Evolutionary conservation across 2,888 invertebrate genomes (phyloP), one percentile per base, ranked within the genome.

Genomic region (Cyclophora punctaria): DNA sequence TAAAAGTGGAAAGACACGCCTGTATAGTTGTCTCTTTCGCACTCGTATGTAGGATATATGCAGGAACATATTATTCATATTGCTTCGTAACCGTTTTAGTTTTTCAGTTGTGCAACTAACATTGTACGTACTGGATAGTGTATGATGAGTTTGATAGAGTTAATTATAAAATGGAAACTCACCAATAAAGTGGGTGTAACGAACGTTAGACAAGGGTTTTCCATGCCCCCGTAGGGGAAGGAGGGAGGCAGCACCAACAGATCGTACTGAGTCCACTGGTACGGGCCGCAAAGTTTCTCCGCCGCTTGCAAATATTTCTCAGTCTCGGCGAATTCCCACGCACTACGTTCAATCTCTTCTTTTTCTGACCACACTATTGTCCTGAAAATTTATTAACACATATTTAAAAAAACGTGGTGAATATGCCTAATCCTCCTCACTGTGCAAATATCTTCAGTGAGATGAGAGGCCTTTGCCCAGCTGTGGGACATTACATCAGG

Each of bases 211-310:
- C 98, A 98, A 0, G 98, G 98, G 88, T 98, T 98, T 82, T 98
- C 98, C 98, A 98, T 98, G 33, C 98, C 98, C 1, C 98, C 98
- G 74, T 93, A 98, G 0, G 98, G 97, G 88, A 98, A 98, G 58
- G 95, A 94, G 0, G 98, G 96, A 0, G 98, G 98, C 70, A 98
- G 90, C 42, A 98, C 95, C 41, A 98, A 83, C 52, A 95, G 72
- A 80, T 98, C 98, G 78, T 98, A 98, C 61, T 93, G 91, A 4
- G 93, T 93, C 98, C 98, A 98, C 49, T 95, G 94, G 78, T 98
- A 98, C 0, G 94, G 93, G 0, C 98, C 98, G 71, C 96, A 94
- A 56, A 98, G 84, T 2, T 91, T 90, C 74, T 97, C 96, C 0
- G 97, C 98, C 0, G 92, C 92, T 61, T 92, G 87, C 34, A 98